Base-by-base conservation (phyloP, 2,113 vertebrate genomes). In the Neolamprologus tretocephalus region DNA sequence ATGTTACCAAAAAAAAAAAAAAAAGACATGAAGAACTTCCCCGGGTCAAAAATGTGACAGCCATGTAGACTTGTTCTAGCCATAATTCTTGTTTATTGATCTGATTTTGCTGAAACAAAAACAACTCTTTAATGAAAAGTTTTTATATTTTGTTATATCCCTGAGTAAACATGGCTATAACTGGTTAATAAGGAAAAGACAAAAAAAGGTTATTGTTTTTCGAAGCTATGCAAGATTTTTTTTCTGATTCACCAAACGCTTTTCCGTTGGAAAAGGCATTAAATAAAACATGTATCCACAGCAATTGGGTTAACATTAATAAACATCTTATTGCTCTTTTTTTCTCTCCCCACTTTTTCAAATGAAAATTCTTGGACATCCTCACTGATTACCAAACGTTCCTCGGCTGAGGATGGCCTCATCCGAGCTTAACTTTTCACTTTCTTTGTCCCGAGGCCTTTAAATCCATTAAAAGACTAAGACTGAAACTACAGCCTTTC, bases 371-470 rank as follows among this genome's bases (percentile, higher is more conserved):
- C 12, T 19, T 66, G 9, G 10, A 23, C 28, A 21, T 81, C 71
- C 40, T 28, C 17, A 55, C 5, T 61, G 35, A 83, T 86, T 81
- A 53, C 23, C 40, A 73, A 85, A 86, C 8, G 5, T 58, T 53
- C 23, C 14, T 51, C 2, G 12, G 84, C 51, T 42, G 83, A 83
- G 82, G 49, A 80, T 86, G 83, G 89, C 83, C 79, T 86, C 66
- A 68, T 80, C 83, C 4, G 9, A 83, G 84, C 86, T 53, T 10
- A 40, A 79, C 68, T 47, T 81, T 90, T 90, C 58, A 85, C 88
- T 88, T 57, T 93, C 87, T 89, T 89, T 73, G 80, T 90, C 89
- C 86, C 14, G 35, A 53, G 85, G 87, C 81, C 79, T 82, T 89
- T 86, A 73, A 89, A 88, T 85, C 31, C 78, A 63, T 83, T 89